A percentile compares a stretch with the other conserved stretches of the same genome.
Evolutionary conservation across 2,113 vertebrate species (phyloP).

Genomic region (Prietella phreatophila): DNA sequence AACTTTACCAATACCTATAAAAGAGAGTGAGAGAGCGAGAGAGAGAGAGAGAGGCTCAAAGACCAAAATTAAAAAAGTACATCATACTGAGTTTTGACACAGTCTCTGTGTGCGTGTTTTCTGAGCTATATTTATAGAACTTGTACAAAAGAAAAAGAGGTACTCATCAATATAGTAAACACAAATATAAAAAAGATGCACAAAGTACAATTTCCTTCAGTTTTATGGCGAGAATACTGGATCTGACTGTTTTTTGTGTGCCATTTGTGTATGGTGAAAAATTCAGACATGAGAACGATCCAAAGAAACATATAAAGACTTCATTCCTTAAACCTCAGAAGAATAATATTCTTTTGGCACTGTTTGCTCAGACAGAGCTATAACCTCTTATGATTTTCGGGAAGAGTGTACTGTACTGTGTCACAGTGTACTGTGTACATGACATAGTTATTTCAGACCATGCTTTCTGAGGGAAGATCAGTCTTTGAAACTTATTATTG

Average conservation of each 20-base stretch:
- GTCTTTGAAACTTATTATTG: constrained; percentile 2
- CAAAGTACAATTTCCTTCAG: constrained; percentile 76
- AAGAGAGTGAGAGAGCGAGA: constrained; percentile 48
- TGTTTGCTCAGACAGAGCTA: neutral
- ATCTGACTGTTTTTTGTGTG: constrained; percentile 65
- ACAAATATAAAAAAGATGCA: constrained; percentile 82
- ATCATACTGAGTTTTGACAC: constrained; percentile 67
- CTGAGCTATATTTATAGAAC: constrained; percentile 71
- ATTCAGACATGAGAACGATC: constrained; percentile 42
- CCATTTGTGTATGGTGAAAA: constrained; percentile 58
- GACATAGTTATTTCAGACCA: neutral
- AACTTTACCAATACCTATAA: constrained; percentile 74
- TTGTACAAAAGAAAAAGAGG: constrained; percentile 80
- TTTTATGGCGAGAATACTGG: constrained; percentile 66
- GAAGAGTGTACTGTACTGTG: neutral
- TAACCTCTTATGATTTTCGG: neutral
- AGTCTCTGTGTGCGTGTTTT: constrained; percentile 58
- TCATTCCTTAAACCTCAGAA: constrained; percentile 31
- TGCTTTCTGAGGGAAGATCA: constrained; percentile 29
- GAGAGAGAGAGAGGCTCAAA: constrained; percentile 64
- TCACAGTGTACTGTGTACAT: constrained; percentile 3
- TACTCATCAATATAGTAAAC: constrained; percentile 82
- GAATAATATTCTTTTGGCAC: neutral
- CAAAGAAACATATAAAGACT: constrained; percentile 23
- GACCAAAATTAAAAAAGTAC: constrained; percentile 68